Evolutionary conservation across 2,113 vertebrate genomes (phyloP), one percentile per base, ranked within the genome.

Genomic region (Beaufortia kweichowensis): DNA sequence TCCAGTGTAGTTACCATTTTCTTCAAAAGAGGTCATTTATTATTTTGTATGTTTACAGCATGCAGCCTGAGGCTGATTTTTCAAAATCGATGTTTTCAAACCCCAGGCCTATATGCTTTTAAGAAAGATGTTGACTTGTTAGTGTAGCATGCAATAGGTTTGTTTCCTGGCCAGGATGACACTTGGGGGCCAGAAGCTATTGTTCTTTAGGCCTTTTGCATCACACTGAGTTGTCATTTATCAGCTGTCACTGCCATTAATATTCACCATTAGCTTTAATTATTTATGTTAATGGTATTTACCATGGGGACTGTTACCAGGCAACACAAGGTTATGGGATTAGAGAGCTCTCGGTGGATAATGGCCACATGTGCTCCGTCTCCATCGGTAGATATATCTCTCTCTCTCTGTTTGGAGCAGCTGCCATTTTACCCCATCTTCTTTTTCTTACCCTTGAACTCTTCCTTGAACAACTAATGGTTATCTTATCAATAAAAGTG

Each of bases 231-330:
- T 29, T 75, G 68, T 72, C 61, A 77, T 57, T 79, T 86, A 86
- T 86, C 86, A 79, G 53, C 69, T 77, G 84, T 75, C 81, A 59
- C 39, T 68, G 6, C 80, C 73, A 71, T 92, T 60, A 87, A 90
- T 92, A 85, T 89, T 89, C 41, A 46, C 87, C 81, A 82, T 81
- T 62, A 11, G 28, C 53, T 77, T 92, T 77, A 91, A 92, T 90
- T 90, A 90, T 91, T 91, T 71, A 91, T 88, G 74, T 64, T 62
- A 79, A 69, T 83, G 79, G 59, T 77, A 84, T 88, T 90, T 81
- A 85, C 85, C 82, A 7, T 57, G 60, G 85, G 69, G 85, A 72
- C 81, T 64, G 77, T 56, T 78, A 19, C 70, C 61, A 79, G 75
- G 78, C 83, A 78, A 77, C 62, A 77, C 59, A 2, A 2, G 23